phyloP scores from a whole-genome alignment of 2,113 vertebrate species.

The Hymenochirus boettgeri region DNA sequence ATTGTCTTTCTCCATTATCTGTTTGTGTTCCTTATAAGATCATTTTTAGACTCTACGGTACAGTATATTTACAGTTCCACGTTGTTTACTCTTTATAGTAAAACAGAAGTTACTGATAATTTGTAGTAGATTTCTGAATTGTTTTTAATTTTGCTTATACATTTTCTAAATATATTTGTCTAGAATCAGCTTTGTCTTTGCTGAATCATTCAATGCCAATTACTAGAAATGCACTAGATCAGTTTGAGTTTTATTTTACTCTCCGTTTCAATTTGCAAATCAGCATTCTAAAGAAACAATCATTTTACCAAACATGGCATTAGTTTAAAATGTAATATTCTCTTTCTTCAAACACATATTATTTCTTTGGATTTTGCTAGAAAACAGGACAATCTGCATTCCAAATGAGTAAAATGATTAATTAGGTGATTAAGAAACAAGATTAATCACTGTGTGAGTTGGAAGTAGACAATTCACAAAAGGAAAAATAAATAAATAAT shows the following conservation, averaged over 20 bases:
- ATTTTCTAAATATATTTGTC: no score
- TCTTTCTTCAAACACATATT: conserved; percentile 7
- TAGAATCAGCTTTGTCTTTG: neutral
- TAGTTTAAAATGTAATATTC: conserved; percentile 29
- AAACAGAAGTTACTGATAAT: no score
- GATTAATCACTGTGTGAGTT: neutral
- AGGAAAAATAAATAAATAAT: neutral
- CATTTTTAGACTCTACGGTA: no score
- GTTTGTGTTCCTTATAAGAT: no score
- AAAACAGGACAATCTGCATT: neutral
- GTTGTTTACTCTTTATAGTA: no score
- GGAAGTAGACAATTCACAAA: neutral
- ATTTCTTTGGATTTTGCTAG: conserved; percentile 3
- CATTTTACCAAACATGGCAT: conserved; percentile 14
- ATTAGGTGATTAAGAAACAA: conserved; percentile 18
- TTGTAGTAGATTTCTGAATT: no score
- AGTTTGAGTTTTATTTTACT: conserved; percentile 23
- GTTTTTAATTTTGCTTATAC: no score
- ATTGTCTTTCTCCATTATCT: no score
- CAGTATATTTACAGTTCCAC: no score
- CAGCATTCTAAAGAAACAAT: conserved; percentile 1
- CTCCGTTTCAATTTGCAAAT: conserved; percentile 23
- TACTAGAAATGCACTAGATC: conserved; percentile 6
- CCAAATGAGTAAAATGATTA: conserved; percentile 1
- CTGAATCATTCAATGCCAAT: conserved; percentile 10